Evolutionary conservation across 1,140 invertebrate genomes (phyloP).

Genomic region (Aporrectodea caliginosa): DNA sequence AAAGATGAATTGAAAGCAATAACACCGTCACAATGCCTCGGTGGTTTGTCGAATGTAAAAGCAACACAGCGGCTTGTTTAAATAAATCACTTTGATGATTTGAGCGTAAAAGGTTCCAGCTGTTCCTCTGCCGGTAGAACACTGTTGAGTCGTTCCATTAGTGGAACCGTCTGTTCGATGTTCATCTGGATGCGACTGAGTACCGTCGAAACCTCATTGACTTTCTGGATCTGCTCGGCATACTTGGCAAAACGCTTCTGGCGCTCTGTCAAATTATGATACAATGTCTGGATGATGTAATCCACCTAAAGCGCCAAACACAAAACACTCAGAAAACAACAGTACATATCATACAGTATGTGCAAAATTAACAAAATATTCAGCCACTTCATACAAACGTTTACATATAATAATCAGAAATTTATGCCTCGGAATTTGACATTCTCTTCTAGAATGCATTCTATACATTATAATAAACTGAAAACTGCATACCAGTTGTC

Average conservation of each 20-base stretch:
- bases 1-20: no score
- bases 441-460: background rate
- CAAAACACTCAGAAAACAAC: background rate
- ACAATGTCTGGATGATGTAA: constrained; percentile 66
- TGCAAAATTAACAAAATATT: background rate
- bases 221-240: constrained; percentile 76
- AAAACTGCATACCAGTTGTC: background rate
- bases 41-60: no score
- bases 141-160: constrained; percentile 78
- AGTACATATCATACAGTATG: background rate
- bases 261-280: constrained; percentile 68
- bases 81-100: background rate
- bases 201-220: constrained; percentile 72
- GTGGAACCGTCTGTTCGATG: constrained; percentile 78
- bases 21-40: no score
- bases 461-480: background rate
- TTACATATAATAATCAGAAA: background rate
- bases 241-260: constrained; percentile 78
- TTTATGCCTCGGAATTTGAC: background rate
- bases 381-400: background rate
- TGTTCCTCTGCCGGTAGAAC: constrained; percentile 75
- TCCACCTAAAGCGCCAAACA: constrained; percentile 63
- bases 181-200: constrained; percentile 75
- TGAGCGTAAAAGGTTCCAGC: constrained; percentile 72
- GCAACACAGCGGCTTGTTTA: no score